Percentiles rank a stretch among this genome's conserved stretches.
phyloP scores from a whole-genome alignment of 1,140 invertebrate genomes.

The Babylonia areolata region DNA sequence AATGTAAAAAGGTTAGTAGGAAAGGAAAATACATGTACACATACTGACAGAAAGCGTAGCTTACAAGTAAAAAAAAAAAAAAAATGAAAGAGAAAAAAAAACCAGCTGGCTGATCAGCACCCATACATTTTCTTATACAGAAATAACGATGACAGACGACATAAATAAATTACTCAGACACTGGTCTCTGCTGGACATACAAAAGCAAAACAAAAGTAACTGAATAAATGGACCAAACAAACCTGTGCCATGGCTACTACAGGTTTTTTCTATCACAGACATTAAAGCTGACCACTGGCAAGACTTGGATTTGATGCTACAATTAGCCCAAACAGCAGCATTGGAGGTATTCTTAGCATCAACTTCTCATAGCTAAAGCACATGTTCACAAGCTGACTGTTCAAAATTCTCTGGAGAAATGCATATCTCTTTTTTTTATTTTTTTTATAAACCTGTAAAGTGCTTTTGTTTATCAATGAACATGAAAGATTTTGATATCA shows the following conservation, averaged over 20 bases:
- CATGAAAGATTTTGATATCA: neutral
- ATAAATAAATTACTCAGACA: neutral
- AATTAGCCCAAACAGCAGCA: neutral
- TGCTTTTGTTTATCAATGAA: neutral
- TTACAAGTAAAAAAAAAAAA: neutral
- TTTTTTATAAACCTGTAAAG: too few species aligned
- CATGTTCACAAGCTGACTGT: neutral
- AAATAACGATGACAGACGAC: neutral
- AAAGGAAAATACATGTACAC: too few species aligned
- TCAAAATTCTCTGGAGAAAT: neutral
- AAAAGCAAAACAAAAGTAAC: neutral
- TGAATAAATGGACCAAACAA: neutral
- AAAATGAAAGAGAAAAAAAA: neutral
- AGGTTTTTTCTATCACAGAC: neutral
- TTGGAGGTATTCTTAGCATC: too few species aligned
- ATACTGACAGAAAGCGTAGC: too few species aligned
- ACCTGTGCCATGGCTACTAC: neutral
- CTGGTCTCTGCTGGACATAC: neutral
- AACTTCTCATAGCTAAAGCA: neutral
- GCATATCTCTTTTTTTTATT: too few species aligned
- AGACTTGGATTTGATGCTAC: neutral
- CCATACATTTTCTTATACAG: neutral
- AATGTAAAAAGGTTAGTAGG: too few species aligned
- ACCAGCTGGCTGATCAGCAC: neutral
- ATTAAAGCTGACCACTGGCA: neutral